Base-by-base conservation (phyloP, 2,888 invertebrate genomes). In the Chymomyza fuscimana region DNA sequence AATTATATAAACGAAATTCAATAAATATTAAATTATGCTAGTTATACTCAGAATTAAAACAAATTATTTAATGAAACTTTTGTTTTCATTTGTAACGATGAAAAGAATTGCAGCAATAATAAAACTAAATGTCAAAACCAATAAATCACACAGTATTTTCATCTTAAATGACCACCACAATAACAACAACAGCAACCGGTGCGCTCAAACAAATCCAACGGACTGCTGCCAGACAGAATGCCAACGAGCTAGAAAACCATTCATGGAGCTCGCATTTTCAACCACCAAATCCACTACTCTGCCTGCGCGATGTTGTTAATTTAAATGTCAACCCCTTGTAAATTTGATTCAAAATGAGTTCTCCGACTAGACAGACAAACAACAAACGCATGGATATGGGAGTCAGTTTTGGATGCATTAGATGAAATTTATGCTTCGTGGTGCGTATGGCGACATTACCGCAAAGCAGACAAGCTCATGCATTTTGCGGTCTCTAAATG, bases 1-100 rank as follows among this genome's bases (percentile, higher is more conserved):
- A 86, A 81, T 83, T 87, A 87, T 85, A 86, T 87, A 85, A 87
- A 84, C 73, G 73, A 86, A 85, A 82, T 85, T 87, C 73, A 86
- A 84, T 63, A 84, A 19, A 54, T 54, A 54, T 19, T 19, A 12
- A 54, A 19, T 81, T 86, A 86, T 72, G 79, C 76, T 85, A 83
- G 86, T 83, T 85, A 80, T 85, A 85, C 80, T 82, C 81, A 71
- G 74, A 74, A 65, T 74, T 74, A 25, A 61, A 61, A 54, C 19
- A 65, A 52, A 61, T 25, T 63, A 52, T 52, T 58, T 50, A 78
- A 78, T 72, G 25, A 78, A 82, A 74, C 73, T 77, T 82, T 71
- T 81, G 73, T 83, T 77, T 87, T 86, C 86, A 87, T 83, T 75
- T 87, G 77, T 87, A 81, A 73, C 73, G 77, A 86, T 85, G 86